Percentiles rank a stretch among this genome's conserved stretches.
Conservation (phyloP, 2,113 vertebrate genomes). For the Lontra canadensis region DNA sequence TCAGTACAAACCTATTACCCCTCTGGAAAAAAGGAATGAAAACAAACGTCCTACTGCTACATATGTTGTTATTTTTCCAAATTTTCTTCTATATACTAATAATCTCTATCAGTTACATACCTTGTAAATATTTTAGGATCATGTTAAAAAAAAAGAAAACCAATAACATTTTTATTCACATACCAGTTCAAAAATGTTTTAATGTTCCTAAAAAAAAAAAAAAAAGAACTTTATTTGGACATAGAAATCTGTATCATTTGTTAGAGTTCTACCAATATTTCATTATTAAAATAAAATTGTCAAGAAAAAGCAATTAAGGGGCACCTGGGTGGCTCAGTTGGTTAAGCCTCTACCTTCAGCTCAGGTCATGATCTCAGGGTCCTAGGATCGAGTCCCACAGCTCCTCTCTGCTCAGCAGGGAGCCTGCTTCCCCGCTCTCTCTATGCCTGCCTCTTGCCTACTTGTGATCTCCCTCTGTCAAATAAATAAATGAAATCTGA, state of each 20-base stretch:
- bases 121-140: background rate
- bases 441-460: no score
- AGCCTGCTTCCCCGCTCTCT: no score
- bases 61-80: background rate
- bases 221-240: background rate
- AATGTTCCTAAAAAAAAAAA: background rate
- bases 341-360: no score
- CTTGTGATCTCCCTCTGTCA: no score
- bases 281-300: conserved; percentile 41
- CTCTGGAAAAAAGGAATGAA: background rate
- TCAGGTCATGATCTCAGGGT: no score
- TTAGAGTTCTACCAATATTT: background rate
- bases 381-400: no score
- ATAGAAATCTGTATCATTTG: background rate
- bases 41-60: background rate
- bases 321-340: no score
- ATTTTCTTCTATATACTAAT: background rate
- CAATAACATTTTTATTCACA: background rate
- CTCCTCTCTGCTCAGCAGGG: no score
- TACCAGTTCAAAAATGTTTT: background rate
- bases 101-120: background rate
- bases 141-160: background rate
- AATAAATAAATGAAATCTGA: no score
- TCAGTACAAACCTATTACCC: background rate
- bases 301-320: background rate